These are phyloP conservation scores for Diorhabda carinulata DNA, from an alignment of 1,140 invertebrate genomes.

Conservation along the genomic window DNA sequence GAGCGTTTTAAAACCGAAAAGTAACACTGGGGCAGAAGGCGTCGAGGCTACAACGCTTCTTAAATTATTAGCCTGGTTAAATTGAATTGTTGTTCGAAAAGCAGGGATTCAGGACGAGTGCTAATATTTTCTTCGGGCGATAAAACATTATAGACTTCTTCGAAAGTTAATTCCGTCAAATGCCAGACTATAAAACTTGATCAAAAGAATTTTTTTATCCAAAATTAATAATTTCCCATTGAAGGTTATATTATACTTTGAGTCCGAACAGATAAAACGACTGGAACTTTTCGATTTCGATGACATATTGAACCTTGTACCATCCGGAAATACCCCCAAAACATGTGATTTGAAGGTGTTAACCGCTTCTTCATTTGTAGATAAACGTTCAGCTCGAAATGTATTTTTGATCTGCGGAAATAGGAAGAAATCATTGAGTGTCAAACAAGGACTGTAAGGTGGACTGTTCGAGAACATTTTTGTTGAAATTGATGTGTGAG, in stretches of 20 bases:
- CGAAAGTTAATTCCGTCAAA: not conserved
- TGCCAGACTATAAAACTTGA: not conserved
- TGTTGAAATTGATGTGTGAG: too few species aligned
- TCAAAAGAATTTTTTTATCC: not conserved
- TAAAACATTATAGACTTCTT: not conserved
- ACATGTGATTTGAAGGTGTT: not conserved
- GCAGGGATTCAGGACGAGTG: not conserved
- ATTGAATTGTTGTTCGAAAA: conserved; percentile 1
- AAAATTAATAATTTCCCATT: not conserved
- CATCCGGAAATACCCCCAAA: not conserved
- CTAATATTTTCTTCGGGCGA: not conserved
- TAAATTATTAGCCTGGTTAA: conserved; percentile 29
- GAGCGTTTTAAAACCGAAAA: conserved; percentile 26
- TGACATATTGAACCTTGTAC: not conserved
- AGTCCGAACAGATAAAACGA: not conserved
- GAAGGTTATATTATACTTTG: not conserved
- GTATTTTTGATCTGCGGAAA: not conserved
- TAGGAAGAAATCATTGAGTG: too few species aligned
- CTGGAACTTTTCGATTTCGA: not conserved
- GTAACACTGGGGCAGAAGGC: conserved; percentile 20
- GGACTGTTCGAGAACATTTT: too few species aligned
- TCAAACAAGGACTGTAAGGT: not conserved
- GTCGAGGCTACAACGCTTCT: conserved; percentile 22
- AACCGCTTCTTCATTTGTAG: not conserved
- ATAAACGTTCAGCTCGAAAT: not conserved